Evolutionary conservation across 2,113 vertebrate species (phyloP), one percentile per base, ranked within the genome.

Genomic region (Amphiprion percula): DNA sequence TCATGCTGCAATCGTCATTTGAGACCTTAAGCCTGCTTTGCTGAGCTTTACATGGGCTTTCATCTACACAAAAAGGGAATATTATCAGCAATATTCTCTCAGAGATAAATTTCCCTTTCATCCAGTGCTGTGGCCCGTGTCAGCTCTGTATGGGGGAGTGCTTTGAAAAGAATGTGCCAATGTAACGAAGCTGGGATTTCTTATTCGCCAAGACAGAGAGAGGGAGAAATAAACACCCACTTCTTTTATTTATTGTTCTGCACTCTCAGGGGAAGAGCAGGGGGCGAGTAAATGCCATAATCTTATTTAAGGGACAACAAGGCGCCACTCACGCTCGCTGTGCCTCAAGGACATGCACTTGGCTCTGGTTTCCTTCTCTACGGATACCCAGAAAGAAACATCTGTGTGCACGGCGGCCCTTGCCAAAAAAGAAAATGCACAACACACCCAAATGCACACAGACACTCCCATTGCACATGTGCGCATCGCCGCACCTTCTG

Each of bases 231-330:
- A 77, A 61, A 74, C 71, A 71, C 79, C 88, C 80, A 83, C 79
- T 62, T 68, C 75, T 85, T 77, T 81, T 73, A 86, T 83, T 87
- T 76, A 83, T 71, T 86, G 83, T 90, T 77, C 72, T 78, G 73
- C 72, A 63, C 66, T 82, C 65, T 79, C 56, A 78, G 74, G 68
- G 82, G 63, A 83, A 80, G 81, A 85, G 82, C 72, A 79, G 83
- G 65, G 80, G 86, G 88, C 39, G 79, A 83, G 74, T 76, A 86
- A 85, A 91, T 77, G 74, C 72, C 37, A 16, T 92, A 85, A 89
- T 92, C 91, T 83, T 71, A 85, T 94, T 92, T 88, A 68, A 62
- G 81, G 82, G 77, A 85, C 79, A 74, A 63, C 44, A 37, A 87
- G 67, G 77, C 78, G 46, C 83, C 86, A 74, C 64, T 89, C 79